Evolutionary conservation across 2,113 vertebrate species (phyloP).

Genomic region (Phoxinus phoxinus): DNA sequence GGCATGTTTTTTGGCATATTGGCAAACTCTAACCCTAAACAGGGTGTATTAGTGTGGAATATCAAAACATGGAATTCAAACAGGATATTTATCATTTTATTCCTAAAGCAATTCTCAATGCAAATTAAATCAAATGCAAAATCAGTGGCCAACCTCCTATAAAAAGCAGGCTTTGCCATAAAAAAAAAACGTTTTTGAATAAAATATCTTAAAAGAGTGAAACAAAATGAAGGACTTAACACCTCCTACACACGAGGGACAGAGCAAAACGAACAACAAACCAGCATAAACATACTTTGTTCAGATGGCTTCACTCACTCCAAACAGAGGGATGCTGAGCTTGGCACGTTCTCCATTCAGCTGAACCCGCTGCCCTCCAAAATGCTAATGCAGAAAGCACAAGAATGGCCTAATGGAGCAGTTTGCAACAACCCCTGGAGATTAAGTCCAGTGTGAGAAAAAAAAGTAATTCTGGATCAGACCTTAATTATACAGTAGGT

Average conservation of each 20-base stretch:
- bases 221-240: slow-evolving; percentile 6
- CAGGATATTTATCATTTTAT: not conserved
- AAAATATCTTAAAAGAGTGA: not conserved
- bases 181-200: not conserved
- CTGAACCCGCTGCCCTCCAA: slow-evolving; percentile 44
- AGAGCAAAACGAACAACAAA: slow-evolving; percentile 31
- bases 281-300: slow-evolving; percentile 27
- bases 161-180: not conserved
- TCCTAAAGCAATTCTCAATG: not conserved
- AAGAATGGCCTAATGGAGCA: slow-evolving; percentile 8
- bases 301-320: slow-evolving; percentile 16
- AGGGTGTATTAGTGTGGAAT: not conserved
- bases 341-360: slow-evolving; percentile 19
- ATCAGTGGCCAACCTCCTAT: not conserved
- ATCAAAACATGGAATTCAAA: not conserved
- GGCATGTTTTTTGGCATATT: not conserved
- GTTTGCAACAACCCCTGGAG: slow-evolving; percentile 4
- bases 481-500: slow-evolving; percentile 53
- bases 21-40: not conserved
- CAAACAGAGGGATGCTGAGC: slow-evolving; percentile 21
- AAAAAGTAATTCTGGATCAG: slow-evolving; percentile 53
- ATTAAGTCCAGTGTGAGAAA: slow-evolving; percentile 23
- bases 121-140: not conserved
- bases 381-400: slow-evolving; percentile 16
- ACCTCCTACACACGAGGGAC: not conserved